Conservation (phyloP, 1,140 invertebrate species). For the Eulimnadia texana region DNA sequence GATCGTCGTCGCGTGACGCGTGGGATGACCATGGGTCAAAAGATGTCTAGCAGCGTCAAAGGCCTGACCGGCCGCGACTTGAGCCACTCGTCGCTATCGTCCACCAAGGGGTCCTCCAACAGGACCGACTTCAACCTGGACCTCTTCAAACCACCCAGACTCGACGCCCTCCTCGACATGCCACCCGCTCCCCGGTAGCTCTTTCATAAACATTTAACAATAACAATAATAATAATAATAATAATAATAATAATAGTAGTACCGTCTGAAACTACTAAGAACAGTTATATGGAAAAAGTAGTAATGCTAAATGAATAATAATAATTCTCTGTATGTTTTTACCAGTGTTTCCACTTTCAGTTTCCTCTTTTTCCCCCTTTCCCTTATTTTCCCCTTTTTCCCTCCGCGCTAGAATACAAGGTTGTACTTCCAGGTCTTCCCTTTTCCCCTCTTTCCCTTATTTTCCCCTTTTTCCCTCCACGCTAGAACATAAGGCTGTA, state of each 20-base stretch:
- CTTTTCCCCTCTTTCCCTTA: too few relatives aligned
- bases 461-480: too few relatives aligned
- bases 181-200: slow-evolving; percentile 39
- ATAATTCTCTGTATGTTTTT: too few relatives aligned
- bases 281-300: too few relatives aligned
- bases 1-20: slow-evolving; percentile 27
- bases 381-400: too few relatives aligned
- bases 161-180: slow-evolving; percentile 92
- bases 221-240: neutral
- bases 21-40: slow-evolving; percentile 90
- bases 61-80: slow-evolving; percentile 61
- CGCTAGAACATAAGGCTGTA: too few relatives aligned
- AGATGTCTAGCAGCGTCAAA: slow-evolving; percentile 63
- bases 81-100: slow-evolving; percentile 53
- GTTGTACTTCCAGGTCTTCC: too few relatives aligned
- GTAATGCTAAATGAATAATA: too few relatives aligned
- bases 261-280: neutral
- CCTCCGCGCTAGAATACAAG: too few relatives aligned
- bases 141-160: slow-evolving; percentile 66
- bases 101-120: neutral
- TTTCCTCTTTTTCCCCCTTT: too few relatives aligned
- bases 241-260: neutral
- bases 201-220: neutral
- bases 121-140: slow-evolving; percentile 64
- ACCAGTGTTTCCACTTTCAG: too few relatives aligned